Base-by-base conservation (phyloP, 2,113 vertebrate genomes). In the Phyllostomus hastatus region DNA sequence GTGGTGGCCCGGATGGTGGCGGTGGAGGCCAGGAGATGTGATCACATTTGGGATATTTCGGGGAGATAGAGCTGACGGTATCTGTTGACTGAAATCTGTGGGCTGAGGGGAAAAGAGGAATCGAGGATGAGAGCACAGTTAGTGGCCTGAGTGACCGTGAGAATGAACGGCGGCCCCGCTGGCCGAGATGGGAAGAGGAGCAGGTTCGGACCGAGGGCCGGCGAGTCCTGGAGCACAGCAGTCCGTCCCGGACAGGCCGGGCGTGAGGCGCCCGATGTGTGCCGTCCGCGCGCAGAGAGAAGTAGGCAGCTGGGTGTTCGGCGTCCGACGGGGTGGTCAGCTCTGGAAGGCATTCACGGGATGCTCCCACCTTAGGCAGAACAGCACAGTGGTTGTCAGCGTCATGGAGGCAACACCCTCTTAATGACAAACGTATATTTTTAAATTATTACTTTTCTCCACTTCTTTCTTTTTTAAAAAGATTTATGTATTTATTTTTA, bases 1-100 rank as follows among this genome's bases (percentile, higher is more conserved):
- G 2, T 8, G 4, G 35, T 14, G 43, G 19, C 57, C 46, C 0
- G 3, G 28, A 20, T 1, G 28, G 14, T 31, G 5, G 64, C 16
- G 41, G 24, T 61, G 64, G 46, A 48, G 52, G 41, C 28, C 52
- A 5, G 82, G 61, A 70, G 41, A 52, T 10, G 48, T 61, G 50
- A 22, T 22, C n/a, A 1, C 22, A 17, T 7, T 14, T 9, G 64
- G 46, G 12, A 12, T 14, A 3, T 46, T 86, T n/a, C 28, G 26
- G 19, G 9, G 88, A 79, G 54, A 7, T 33, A 22, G 75, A 67
- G 46, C 35, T 67, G 86, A 35, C 10, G 16, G 31, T 26, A 12
- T 48, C n/a, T 81, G 57, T 41, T 66, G 41, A 59, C 38, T 9
- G 48, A 67, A 19, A 57, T 57, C 54, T 35, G 12, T 67, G 67